These are phyloP conservation scores for Chiroxiphia lanceolata DNA, from an alignment of 2,797 vertebrate species.

Conservation along the genomic window DNA sequence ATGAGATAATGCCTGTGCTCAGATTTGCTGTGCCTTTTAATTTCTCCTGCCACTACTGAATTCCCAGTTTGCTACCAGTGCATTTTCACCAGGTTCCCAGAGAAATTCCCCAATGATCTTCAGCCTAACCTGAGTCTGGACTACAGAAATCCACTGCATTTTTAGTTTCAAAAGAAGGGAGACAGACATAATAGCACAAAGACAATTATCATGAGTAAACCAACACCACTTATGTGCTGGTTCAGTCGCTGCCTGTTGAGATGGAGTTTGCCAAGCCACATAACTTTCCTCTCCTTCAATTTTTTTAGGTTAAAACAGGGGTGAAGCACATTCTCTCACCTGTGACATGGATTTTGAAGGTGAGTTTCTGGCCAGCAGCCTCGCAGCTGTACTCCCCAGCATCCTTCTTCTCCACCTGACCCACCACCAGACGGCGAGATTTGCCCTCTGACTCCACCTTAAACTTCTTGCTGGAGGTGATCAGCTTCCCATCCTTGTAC, in stretches of 20 bases:
- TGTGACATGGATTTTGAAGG: constrained; percentile 37
- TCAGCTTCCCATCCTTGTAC: constrained; percentile 82
- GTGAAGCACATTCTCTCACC: not conserved
- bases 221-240: not conserved
- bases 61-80: not conserved
- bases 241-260: not conserved
- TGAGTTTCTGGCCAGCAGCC: constrained; percentile 29
- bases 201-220: not conserved
- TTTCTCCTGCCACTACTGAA: not conserved
- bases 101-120: not conserved
- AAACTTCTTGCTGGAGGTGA: constrained; percentile 83
- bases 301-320: not conserved
- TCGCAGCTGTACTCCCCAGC: constrained; percentile 63
- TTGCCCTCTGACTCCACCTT: constrained; percentile 77
- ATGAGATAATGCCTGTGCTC: rapidly evolving
- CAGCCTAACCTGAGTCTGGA: not conserved
- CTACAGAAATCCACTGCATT: not conserved
- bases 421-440: constrained; percentile 65
- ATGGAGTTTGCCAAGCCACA: not conserved
- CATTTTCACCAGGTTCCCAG: not conserved
- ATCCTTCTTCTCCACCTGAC: constrained; percentile 67
- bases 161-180: not conserved
- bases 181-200: not conserved
- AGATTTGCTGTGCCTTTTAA: not conserved
- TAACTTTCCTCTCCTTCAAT: not conserved